These are phyloP conservation scores for Bufo gargarizans DNA, from an alignment of 2,113 vertebrate species.

Conservation along the genomic window DNA sequence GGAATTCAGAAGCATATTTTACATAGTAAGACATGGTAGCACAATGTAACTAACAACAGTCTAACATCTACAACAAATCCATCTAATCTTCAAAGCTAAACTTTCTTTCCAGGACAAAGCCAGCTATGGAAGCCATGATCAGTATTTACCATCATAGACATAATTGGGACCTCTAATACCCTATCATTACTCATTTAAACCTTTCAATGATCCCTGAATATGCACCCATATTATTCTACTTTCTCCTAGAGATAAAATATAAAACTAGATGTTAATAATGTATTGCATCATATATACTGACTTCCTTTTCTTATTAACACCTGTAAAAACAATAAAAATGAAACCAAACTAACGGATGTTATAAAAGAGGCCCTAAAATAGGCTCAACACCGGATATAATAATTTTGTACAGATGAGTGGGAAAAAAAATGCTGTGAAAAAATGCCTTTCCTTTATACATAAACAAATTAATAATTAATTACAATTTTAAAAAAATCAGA, in stretches of 20 bases:
- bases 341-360: no score
- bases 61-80: background rate
- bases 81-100: background rate
- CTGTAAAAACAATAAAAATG: no score
- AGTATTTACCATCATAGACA: background rate
- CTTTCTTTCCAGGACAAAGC: background rate
- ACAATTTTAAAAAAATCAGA: no score
- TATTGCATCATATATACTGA: no score
- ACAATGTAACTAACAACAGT: background rate
- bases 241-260: no score
- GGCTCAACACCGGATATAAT: background rate
- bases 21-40: background rate
- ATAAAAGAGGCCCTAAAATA: background rate
- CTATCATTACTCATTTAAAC: background rate
- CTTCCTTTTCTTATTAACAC: no score
- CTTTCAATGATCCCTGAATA: no score
- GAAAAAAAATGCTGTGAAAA: background rate
- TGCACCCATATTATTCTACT: no score
- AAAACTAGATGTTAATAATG: no score
- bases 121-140: background rate
- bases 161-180: background rate
- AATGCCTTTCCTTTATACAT: background rate
- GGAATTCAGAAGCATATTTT: background rate
- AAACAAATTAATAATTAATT: no score
- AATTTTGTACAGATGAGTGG: background rate